These are phyloP conservation scores for Galendromus occidentalis DNA, from an alignment of 1,140 invertebrate genomes.

Conservation along the genomic window DNA sequence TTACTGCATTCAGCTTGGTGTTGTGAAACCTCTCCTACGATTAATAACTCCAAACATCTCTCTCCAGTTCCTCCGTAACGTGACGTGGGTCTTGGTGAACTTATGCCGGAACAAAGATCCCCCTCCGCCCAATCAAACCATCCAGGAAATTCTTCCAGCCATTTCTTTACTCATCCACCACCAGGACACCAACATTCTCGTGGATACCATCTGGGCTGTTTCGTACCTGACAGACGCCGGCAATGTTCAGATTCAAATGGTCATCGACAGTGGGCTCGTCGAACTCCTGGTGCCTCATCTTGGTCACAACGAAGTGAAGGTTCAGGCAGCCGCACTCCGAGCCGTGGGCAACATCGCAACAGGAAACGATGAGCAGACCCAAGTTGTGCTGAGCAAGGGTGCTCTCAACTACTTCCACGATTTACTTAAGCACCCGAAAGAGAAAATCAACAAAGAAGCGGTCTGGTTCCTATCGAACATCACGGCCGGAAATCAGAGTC, in stretches of 20 bases:
- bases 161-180: constrained; percentile 59
- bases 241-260: constrained; percentile 38
- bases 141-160: constrained; percentile 78
- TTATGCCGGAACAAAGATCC: constrained; percentile 90
- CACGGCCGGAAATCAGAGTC: constrained; percentile 48
- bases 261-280: constrained; percentile 87
- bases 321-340: constrained; percentile 69
- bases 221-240: constrained; percentile 9
- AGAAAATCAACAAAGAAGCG: constrained; percentile 61
- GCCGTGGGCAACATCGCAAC: constrained; percentile 44
- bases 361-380: constrained; percentile 53
- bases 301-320: constrained; percentile 88
- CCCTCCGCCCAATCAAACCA: constrained; percentile 60
- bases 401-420: constrained; percentile 46
- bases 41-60: constrained; percentile 86
- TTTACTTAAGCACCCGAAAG: constrained; percentile 51
- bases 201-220: background rate
- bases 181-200: constrained; percentile 13
- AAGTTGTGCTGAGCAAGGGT: constrained; percentile 59
- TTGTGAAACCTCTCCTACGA: constrained; percentile 63
- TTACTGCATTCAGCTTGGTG: constrained; percentile 71
- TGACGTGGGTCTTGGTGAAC: constrained; percentile 97
- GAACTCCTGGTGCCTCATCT: constrained; percentile 79
- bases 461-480: constrained; percentile 66
- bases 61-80: constrained; percentile 62